Conservation (phyloP, 2,797 vertebrate species). For the Chlorospingus flavigularis region DNA sequence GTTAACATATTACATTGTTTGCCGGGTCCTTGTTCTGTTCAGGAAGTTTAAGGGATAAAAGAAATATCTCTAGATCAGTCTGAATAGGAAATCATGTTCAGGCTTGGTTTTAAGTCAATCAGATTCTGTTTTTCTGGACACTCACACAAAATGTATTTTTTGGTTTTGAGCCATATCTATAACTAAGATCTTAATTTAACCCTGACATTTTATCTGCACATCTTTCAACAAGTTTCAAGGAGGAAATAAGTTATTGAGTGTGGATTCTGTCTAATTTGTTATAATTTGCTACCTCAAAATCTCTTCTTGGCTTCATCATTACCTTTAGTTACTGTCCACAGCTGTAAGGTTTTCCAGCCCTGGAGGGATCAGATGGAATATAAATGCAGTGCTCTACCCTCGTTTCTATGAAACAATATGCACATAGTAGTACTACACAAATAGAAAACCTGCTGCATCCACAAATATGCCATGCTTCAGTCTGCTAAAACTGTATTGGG, state of each 20-base stretch:
- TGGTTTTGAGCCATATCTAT: neutral
- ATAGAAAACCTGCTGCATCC: slow-evolving; percentile 51
- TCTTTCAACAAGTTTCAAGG: neutral
- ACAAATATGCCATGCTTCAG: slow-evolving; percentile 41
- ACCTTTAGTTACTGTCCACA: slow-evolving; percentile 26
- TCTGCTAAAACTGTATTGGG: slow-evolving; percentile 53
- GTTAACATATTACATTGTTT: neutral
- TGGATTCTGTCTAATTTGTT: neutral
- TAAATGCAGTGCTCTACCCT: slow-evolving; percentile 2
- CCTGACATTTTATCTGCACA: neutral
- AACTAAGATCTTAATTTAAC: neutral
- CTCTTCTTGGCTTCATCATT: neutral
- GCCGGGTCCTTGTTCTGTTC: neutral
- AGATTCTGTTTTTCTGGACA: neutral
- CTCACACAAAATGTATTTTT: neutral
- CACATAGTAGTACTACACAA: neutral
- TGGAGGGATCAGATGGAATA: neutral
- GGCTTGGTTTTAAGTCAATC: neutral
- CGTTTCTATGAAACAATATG: neutral
- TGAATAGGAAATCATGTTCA: neutral
- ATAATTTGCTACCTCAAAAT: neutral
- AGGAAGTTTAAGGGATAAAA: neutral
- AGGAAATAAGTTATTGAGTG: neutral
- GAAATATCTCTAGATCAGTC: neutral
- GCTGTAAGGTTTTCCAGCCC: neutral